phyloP scores from a whole-genome alignment of 2,888 invertebrate genomes.

The Serripes groenlandicus region DNA sequence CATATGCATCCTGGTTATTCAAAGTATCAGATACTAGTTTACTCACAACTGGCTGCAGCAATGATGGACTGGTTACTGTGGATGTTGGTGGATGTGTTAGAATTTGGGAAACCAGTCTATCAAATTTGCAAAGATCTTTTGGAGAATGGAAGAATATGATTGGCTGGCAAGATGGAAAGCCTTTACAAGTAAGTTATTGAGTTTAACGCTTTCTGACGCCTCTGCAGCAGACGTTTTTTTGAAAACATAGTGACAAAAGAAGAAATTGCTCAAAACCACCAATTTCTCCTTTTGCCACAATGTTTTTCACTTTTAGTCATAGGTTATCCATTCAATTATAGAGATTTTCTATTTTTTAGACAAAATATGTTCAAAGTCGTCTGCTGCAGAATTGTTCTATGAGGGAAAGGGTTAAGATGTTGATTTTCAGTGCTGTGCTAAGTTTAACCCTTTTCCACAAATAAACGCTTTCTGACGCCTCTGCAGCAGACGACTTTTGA shows the following conservation, averaged over 20 bases:
- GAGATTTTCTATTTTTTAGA: too few species aligned
- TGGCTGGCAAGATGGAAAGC: conserved; percentile 82
- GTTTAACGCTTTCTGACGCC: not conserved
- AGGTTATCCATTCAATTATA: too few species aligned
- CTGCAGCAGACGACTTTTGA: too few species aligned
- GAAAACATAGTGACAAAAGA: not conserved
- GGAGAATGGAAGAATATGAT: conserved; percentile 87
- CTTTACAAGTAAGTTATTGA: conserved; percentile 80
- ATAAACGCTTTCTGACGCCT: too few species aligned
- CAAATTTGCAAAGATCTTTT: conserved; percentile 87
- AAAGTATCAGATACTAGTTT: conserved; percentile 86
- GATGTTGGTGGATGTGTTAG: conserved; percentile 88
- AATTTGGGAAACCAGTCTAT: conserved; percentile 88
- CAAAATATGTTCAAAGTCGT: too few species aligned
- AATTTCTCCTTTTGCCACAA: not conserved
- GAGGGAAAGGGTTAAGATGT: too few species aligned
- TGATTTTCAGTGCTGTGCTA: too few species aligned
- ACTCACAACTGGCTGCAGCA: conserved; percentile 86
- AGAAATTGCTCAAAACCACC: not conserved
- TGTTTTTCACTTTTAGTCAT: too few species aligned
- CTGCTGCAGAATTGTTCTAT: too few species aligned
- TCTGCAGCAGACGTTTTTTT: not conserved
- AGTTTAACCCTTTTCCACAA: too few species aligned
- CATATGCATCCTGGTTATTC: conserved; percentile 87
- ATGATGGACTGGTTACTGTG: conserved; percentile 88